Conservation (phyloP, 2,113 vertebrate species). For the Siphamia tubifer region DNA sequence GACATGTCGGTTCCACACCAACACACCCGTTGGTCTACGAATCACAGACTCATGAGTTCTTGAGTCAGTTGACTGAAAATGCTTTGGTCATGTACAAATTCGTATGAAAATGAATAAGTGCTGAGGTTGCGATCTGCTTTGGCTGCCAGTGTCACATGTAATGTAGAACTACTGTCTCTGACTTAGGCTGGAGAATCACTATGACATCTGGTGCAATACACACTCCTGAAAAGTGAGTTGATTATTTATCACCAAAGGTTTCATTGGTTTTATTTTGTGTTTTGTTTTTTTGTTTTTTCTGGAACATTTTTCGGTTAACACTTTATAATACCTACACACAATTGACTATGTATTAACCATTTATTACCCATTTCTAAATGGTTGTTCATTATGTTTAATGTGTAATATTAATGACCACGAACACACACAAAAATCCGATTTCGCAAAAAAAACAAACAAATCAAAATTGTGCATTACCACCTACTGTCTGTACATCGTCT, state of each 20-base stretch:
- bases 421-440: neutral
- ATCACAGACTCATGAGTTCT: conserved; percentile 8
- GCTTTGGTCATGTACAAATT: neutral
- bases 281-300: neutral
- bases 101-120: conserved; percentile 1
- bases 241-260: neutral
- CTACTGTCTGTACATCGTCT: too few species aligned
- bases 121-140: conserved; percentile 3
- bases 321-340: too few species aligned
- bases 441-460: too few species aligned
- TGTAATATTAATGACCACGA: too few species aligned
- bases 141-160: neutral
- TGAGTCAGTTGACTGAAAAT: conserved; percentile 3
- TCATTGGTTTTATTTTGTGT: neutral
- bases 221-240: neutral
- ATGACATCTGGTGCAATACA: neutral
- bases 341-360: too few species aligned
- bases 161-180: neutral
- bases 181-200: neutral
- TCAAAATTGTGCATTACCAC: too few species aligned
- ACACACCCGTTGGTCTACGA: conserved; percentile 17
- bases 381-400: too few species aligned
- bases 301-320: neutral
- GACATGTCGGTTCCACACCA: conserved; percentile 50
- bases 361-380: too few species aligned